Evolutionary conservation across 2,888 invertebrate species (phyloP), one percentile per base, ranked within the genome.

Genomic region (Andrena hattorfiana): DNA sequence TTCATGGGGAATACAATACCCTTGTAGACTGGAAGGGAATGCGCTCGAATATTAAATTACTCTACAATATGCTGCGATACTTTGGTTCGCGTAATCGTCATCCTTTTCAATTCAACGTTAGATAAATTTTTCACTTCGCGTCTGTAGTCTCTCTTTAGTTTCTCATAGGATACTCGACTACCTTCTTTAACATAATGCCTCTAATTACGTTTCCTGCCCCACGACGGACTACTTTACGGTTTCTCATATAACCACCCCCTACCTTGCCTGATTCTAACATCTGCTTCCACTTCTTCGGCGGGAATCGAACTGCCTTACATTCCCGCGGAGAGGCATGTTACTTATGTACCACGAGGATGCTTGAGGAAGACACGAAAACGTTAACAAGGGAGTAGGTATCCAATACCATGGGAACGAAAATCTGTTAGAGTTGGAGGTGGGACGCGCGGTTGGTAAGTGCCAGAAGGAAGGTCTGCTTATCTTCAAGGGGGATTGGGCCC

Each of bases 361-460:
- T 35, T 7, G 16, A 28, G 35, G 49, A 48, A 28, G 48, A 68
- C 51, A 69, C 26, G 59, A 7, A 26, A 51, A 77, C 64, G 59
- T 64, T 51, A 70, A 56, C 60, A 59, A 59, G 48, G 63, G 26
- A 26, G 48, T 28, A 63, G 63, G 59, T 59, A 66, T 70, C 66
- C 42, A 71, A 81, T 62, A 70, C 67, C 28, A 71, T 60, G 81
- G 82, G 63, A 81, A 72, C 62, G 75, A 69, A 83, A 83, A 81
- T 75, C 81, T 76, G 81, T 51, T 71, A 64, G 71, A 75, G 48
- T 54, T 59, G 32, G 54, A 23, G 72, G 75, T 42, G 10, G 4
- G 56, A 4, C 3, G 26, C 54, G 56, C 63, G 60, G 28, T 62
- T 67, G 82, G 82, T 62, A 82, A 81, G 68, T 56, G 62, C 8